Base-by-base conservation (phyloP, 2,797 vertebrate species). In the Atherinosoma microstoma region DNA sequence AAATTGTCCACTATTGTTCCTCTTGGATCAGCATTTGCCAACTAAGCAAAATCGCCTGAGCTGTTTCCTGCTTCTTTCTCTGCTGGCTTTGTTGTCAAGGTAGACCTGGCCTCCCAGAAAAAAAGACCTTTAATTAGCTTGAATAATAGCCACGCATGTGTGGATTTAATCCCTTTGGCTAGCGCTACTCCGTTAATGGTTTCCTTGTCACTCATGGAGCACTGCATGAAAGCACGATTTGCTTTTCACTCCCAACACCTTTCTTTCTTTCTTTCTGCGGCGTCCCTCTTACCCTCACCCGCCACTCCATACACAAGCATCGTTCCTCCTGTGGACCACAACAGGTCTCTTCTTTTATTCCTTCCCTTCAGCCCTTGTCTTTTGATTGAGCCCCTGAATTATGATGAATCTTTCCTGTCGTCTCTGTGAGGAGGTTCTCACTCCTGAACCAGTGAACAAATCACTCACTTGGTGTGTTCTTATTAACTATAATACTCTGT, bases 81-180 rank as follows among this genome's bases (percentile, higher is more conserved):
- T 67, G 58, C 58, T 4, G 76, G 75, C 92, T 94, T 94, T 95
- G 93, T 94, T 93, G 86, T 87, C 35, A 87, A 87, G 72, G 86
- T 89, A 93, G 93, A 92, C 89, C 90, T 91, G 91, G 92, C 92
- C 92, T 89, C 90, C 47, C 64, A 60, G 78, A 90, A 91, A 90
- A 92, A 92, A 92, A 92, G 87, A 70, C 69, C 81, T 92, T 94
- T 95, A 95, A 95, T 95, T 94, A 95, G 92, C 84, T 89, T 87
- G 91, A 95, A 94, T 94, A 95, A 95, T 94, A 93, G 94, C 93
- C 80, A 87, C 90, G 90, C 93, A 94, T 94, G 92, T 94, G 90
- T 91, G 87, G 94, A 92, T 90, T 93, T 95, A 95, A 95, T 94
- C 95, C 93, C 90, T 87, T 92, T 85, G 87, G 91, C 89, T 82